Base-by-base conservation (phyloP, 2,797 vertebrate species). In the Nyctibius grandis region DNA sequence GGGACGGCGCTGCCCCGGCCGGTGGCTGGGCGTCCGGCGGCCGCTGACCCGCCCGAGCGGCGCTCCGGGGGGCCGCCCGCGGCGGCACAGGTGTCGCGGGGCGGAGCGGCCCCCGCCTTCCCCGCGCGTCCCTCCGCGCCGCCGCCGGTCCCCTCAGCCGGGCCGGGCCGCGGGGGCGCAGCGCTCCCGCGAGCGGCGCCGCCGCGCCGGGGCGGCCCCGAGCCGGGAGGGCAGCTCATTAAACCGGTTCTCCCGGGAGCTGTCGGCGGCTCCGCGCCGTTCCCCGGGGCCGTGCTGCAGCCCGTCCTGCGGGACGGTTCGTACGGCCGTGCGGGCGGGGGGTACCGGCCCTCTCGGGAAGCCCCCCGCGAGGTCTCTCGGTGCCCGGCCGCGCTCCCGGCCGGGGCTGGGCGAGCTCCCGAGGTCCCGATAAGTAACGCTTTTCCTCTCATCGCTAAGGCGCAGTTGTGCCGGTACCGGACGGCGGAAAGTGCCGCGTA, bases 361-460 rank as follows among this genome's bases (percentile, higher is more conserved):
- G 10, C 14, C 22, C 19, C 7, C 6, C 5, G 28, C 4, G 7
- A 0, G 61, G 10, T 53, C 3, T 36, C 4, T 23, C 26, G 17
- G 38, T 50, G 51, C 47, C 22, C 6, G 4, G 47, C 60, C n/a
- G 36, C 13, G 17, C 23, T 42, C 10, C 65, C 14, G 45, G 36
- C 26, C 45, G 25, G 56, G 18, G 18, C 36, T 1, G 38, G 38
- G 56, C 33, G 38, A 21, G n/a, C 10, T 44, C 47, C 38, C 10
- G 53, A 12, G 3, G 9, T 44, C 36, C 29, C 48, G 3, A 2
- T 1, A 4, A n/a, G 83, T 12, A 0, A 4, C 33, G 9, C 0
- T 13, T 19, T 2, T 1, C 9, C 26, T 1, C 44, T 33, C 26
- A 0, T 2, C 2, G 40, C 15, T 6, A 28, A 1, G 6, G 0